A percentile compares a stretch with the other conserved stretches of the same genome.
phyloP scores from a whole-genome alignment of 2,113 vertebrate species.

The Apodemus sylvaticus region DNA sequence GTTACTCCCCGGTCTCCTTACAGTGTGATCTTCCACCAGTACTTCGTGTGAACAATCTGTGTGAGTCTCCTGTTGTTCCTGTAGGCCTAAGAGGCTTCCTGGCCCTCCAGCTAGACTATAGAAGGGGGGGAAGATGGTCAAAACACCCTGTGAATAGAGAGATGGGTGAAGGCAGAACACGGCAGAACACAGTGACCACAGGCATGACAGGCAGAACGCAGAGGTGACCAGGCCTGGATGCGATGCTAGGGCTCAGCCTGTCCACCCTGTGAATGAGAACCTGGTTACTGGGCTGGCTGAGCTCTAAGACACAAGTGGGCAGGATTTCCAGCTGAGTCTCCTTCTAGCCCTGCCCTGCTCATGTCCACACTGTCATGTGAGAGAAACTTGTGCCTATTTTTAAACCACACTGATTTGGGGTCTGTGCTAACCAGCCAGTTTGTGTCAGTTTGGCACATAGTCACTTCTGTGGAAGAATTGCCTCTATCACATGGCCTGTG shows the following conservation, averaged over 20 bases:
- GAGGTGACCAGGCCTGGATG: background rate
- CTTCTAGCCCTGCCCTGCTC: background rate
- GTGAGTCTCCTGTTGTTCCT: background rate
- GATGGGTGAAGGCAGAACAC: background rate
- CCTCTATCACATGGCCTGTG: background rate
- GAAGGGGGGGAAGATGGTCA: no score
- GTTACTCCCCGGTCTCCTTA: background rate
- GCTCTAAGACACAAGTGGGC: background rate
- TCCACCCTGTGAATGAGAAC: background rate
- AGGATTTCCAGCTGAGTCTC: background rate
- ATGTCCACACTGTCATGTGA: background rate
- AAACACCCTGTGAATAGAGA: rapidly evolving
- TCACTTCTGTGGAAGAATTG: background rate
- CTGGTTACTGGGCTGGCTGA: background rate
- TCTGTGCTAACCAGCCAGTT: background rate
- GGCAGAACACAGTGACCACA: background rate
- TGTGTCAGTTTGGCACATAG: background rate
- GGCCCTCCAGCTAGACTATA: background rate
- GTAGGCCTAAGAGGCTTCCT: no score
- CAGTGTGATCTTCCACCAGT: background rate
- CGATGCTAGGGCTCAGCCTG: background rate
- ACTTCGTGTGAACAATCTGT: background rate
- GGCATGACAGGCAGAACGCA: background rate
- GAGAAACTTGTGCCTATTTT: background rate
- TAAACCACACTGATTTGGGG: background rate